Evolutionary conservation across 2,888 invertebrate genomes (phyloP), one percentile per base, ranked within the genome.

Genomic region (Cylloceria caligata): DNA sequence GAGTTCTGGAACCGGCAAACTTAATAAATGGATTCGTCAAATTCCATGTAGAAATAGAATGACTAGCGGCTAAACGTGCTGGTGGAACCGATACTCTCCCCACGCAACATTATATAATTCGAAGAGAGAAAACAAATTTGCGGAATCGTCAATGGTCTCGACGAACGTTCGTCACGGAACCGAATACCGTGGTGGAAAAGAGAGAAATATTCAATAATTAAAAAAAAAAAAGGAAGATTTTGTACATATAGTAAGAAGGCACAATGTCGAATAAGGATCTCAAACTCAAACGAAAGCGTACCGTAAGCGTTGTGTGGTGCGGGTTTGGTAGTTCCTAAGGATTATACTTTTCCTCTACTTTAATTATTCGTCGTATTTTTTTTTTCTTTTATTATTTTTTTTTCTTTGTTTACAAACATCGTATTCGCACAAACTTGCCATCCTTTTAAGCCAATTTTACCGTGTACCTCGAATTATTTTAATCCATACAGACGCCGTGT

Each of bases 391-490:
- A n/a, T n/a, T n/a, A n/a, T n/a, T n/a, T n/a, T n/a, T n/a, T n/a
- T 64, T 39, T 65, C 73, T 71, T 30, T 30, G 30, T 64, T 39
- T 30, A 52, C 49, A 62, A 47, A 84, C 80, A 85, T 83, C 84
- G 83, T 86, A 82, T 84, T 84, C 84, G 87, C 88, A 89, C 86
- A 88, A 87, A 87, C 84, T 87, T 89, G 86, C 85, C 87, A 87
- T 85, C 83, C 80, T 47, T 80, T 80, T 68, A 72, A 84, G 75
- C 81, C 80, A 77, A 60, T 72, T 74, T 81, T 81, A 80, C 62
- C 68, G 47, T 77, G 55, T 77, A 81, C 73, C 81, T 81, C 67
- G 72, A 77, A 64, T 52, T 77, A 77, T 52, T 75, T 69, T 75
- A 47, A 65, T 71, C 36, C 39, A 57, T 60, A 77, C 39, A 78